Evolutionary conservation across 2,797 vertebrate species (phyloP).

Genomic region (Ptychobarbus kaznakovi): DNA sequence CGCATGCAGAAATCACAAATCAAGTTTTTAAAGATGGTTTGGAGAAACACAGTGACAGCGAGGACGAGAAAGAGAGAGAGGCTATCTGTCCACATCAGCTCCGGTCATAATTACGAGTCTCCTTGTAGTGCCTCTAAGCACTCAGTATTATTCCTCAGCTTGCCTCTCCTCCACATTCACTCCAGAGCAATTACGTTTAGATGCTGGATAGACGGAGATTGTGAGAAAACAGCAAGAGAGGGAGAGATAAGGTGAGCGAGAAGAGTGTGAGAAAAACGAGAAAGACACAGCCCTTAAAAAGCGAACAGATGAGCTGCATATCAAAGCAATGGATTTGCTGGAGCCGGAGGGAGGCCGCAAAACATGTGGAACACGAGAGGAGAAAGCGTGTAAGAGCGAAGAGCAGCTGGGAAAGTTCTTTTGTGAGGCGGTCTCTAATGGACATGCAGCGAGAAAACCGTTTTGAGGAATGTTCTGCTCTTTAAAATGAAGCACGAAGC

Average conservation of each 20-base stretch:
- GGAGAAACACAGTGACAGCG: neutral
- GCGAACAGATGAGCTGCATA: slow-evolving; percentile 35
- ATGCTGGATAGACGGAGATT: slow-evolving; percentile 4
- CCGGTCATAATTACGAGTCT: slow-evolving; percentile 33
- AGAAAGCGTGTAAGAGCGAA: neutral
- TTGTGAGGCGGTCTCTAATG: slow-evolving; percentile 20
- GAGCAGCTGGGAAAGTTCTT: slow-evolving; percentile 12
- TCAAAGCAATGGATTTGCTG: slow-evolving; percentile 22
- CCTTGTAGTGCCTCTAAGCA: slow-evolving; percentile 11
- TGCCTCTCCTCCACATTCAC: slow-evolving; percentile 25
- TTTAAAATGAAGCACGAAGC: neutral
- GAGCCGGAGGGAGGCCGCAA: neutral
- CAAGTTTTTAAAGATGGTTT: neutral
- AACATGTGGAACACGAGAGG: neutral
- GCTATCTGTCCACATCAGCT: slow-evolving; percentile 20
- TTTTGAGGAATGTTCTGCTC: neutral
- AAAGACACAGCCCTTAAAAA: slow-evolving; percentile 1
- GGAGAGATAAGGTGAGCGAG: slow-evolving; percentile 19
- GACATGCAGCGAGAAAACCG: slow-evolving; percentile 21
- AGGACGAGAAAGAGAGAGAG: slow-evolving; percentile 8
- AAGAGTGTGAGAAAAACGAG: slow-evolving; percentile 19
- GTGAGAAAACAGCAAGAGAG: slow-evolving; percentile 9
- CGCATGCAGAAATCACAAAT: neutral
- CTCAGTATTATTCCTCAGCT: slow-evolving; percentile 28
- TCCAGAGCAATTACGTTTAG: slow-evolving; percentile 42